A percentile compares a stretch with the other conserved stretches of the same genome.
These are phyloP conservation scores for Eurystomus gularis DNA, from an alignment of 2,113 vertebrate species.

Conservation along the genomic window DNA sequence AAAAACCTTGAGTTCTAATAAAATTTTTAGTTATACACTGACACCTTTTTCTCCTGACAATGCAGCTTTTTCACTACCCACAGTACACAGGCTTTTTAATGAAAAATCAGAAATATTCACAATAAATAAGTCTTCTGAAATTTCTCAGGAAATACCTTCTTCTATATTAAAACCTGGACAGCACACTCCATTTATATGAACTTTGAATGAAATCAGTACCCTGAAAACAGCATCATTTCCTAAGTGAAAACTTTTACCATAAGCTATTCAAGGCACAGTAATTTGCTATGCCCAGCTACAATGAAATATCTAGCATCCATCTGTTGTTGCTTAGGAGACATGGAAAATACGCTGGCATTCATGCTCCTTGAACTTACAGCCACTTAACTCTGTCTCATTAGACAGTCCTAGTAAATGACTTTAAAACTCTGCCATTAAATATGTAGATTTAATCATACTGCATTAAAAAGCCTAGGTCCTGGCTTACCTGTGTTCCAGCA, in stretches of 20 bases:
- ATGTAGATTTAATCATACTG: not conserved
- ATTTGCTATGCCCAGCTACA: not conserved
- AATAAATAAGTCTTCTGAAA: slow-evolving; percentile 17
- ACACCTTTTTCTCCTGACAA: not conserved
- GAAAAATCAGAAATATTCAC: not conserved
- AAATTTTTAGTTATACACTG: not conserved
- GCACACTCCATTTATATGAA: not conserved
- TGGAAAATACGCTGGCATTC: not conserved
- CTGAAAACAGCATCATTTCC: not conserved
- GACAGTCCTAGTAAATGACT: not conserved
- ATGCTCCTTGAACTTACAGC: not conserved
- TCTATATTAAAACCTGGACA: not conserved
- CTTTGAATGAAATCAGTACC: not conserved
- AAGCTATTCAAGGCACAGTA: not conserved
- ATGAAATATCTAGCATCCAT: not conserved
- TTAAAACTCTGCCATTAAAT: not conserved
- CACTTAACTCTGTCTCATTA: not conserved
- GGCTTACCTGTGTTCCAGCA: not conserved
- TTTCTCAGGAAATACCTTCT: not conserved
- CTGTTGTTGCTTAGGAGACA: not conserved
- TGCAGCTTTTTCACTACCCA: not conserved
- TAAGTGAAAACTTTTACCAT: not conserved
- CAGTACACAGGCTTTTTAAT: not conserved
- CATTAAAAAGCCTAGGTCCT: not conserved
- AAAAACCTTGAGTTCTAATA: not conserved